These are phyloP conservation scores for Leptopilina syphax DNA, from an alignment of 2,888 invertebrate species.

Conservation along the genomic window DNA sequence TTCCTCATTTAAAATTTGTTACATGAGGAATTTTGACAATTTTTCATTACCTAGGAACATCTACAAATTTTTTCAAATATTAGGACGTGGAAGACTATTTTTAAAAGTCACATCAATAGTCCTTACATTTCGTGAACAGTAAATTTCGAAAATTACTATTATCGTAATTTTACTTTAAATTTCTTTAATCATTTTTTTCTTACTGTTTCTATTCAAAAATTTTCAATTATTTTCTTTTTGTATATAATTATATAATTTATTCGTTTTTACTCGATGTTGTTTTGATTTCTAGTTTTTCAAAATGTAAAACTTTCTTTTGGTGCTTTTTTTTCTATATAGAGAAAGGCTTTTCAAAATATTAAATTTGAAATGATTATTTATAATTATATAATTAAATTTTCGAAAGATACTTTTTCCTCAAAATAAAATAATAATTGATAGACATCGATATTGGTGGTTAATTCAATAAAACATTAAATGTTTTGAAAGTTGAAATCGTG, in stretches of 20 bases:
- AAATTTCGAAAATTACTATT: conserved; percentile 20
- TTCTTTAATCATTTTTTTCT: background rate
- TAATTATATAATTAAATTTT: background rate
- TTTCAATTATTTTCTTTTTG: background rate
- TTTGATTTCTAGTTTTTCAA: too few species aligned
- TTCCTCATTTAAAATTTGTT: background rate
- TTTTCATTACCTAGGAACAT: conserved; percentile 9
- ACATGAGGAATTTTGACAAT: conserved; percentile 13
- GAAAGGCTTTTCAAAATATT: background rate
- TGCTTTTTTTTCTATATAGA: too few species aligned
- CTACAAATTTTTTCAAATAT: conserved; percentile 25
- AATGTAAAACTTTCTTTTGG: too few species aligned
- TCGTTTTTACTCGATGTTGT: too few species aligned
- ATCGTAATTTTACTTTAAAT: background rate
- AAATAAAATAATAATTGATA: too few species aligned
- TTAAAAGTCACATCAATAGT: conserved; percentile 31
- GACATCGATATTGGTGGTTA: background rate
- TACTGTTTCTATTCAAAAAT: background rate
- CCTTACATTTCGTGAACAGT: conserved; percentile 32
- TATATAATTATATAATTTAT: too few species aligned
- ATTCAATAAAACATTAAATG: background rate
- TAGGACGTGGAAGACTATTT: conserved; percentile 26
- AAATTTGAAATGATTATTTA: background rate
- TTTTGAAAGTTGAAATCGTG: background rate
- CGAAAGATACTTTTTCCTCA: background rate